A percentile compares a stretch with the other conserved stretches of the same genome.
Conservation (phyloP, 2,113 vertebrate genomes). For the Aspiorhynchus laticeps region DNA sequence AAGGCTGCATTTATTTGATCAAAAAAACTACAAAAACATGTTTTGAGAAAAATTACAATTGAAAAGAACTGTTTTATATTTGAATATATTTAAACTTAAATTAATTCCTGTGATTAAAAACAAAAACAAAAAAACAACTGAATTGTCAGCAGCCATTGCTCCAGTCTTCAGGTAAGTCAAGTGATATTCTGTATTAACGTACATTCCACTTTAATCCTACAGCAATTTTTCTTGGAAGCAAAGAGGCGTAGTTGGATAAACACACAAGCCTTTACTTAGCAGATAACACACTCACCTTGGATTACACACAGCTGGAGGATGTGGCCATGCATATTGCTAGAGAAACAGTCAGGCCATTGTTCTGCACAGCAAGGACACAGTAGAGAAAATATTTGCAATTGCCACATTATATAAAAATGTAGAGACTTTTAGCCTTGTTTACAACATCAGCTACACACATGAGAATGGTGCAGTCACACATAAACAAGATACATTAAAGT, state of each 20-base stretch:
- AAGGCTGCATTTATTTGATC: no score
- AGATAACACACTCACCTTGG: slow-evolving; percentile 63
- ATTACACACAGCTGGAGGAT: slow-evolving; percentile 45
- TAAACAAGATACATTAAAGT: background rate
- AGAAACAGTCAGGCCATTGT: slow-evolving; percentile 56
- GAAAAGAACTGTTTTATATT: no score
- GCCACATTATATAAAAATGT: background rate
- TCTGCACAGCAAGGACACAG: slow-evolving; percentile 14
- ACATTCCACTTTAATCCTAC: background rate
- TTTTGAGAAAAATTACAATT: no score
- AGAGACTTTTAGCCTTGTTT: background rate
- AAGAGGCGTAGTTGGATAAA: background rate
- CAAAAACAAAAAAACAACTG: no score
- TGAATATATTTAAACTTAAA: no score
- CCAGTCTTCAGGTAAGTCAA: no score
- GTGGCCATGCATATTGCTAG: slow-evolving; percentile 59
- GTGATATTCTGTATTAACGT: background rate
- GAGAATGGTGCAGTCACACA: background rate
- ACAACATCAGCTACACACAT: background rate
- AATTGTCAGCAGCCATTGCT: no score
- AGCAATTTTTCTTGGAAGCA: slow-evolving; percentile 1
- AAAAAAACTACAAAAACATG: no score
- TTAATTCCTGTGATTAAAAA: no score
- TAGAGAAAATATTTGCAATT: background rate
- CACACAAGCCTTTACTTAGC: background rate